phyloP scores from a whole-genome alignment of 2,888 invertebrate species.

The Habrosyne pyritoides region DNA sequence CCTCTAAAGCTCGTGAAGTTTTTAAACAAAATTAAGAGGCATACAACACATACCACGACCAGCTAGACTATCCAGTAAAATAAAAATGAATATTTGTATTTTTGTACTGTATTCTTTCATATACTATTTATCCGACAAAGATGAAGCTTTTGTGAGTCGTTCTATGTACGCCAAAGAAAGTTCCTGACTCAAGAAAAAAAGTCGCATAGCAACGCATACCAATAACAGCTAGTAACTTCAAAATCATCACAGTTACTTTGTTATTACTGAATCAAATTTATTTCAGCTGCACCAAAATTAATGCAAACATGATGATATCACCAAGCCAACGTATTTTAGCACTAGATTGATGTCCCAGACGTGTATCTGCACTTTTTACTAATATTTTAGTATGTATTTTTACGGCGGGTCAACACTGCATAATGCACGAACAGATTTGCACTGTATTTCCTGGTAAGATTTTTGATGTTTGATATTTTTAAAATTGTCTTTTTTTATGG shows the following conservation, averaged over 20 bases:
- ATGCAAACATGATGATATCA: constrained; percentile 19
- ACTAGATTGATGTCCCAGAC: constrained; percentile 47
- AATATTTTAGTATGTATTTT: constrained; percentile 37
- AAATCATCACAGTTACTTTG: background rate
- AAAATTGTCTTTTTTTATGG: background rate
- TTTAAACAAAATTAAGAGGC: no score
- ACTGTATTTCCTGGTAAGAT: constrained; percentile 21
- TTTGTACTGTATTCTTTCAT: no score
- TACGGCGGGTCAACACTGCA: constrained; percentile 50
- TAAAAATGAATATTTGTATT: no score
- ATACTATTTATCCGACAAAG: no score
- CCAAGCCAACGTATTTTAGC: constrained; percentile 26
- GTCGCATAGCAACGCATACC: no score
- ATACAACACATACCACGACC: no score
- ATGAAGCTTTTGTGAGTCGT: no score
- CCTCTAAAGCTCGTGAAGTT: no score
- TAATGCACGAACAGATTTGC: constrained; percentile 45
- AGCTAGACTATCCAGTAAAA: no score
- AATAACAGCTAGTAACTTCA: background rate
- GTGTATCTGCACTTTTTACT: constrained; percentile 47
- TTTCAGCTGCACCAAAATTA: background rate
- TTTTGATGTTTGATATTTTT: constrained; percentile 7
- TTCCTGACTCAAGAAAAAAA: no score
- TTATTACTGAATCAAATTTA: background rate
- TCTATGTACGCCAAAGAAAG: no score